Evolutionary conservation across 2,797 vertebrate species (phyloP), one percentile per base, ranked within the genome.

Genomic region (Cossypha polioptera): DNA sequence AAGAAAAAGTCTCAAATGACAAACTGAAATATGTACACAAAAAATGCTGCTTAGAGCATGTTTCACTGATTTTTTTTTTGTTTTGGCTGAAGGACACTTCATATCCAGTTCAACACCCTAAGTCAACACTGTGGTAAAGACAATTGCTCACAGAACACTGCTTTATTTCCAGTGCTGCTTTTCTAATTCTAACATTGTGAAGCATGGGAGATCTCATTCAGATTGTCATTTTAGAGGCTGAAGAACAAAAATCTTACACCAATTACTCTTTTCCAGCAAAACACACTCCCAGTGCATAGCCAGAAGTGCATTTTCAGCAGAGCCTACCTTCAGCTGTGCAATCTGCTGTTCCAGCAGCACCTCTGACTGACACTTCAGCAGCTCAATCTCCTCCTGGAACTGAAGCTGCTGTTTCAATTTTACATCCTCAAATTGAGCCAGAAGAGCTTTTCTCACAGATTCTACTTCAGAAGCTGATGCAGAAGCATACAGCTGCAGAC

Each of bases 321-420:
- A 42, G 13, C 87, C 85, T 96, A 98, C 98, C 98, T 98, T 99
- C 55, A 99, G 86, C 55, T 98, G 98, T 48, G 97, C 90, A 76
- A 98, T 97, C 88, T 97, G 97, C 89, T 98, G 98, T 59, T 98
- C 98, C 54, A 98, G 95, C 31, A 95, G 94, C 74, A 98, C 95
- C 74, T 98, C 98, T 4, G 98, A 98, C 85, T 98, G 98, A 97
- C 98, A 97, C 95, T 98, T 98, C 36, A 98, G 96, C 65, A 98
- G 96, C 90, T 99, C 98, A 78, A 97, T 98, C 97, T 99, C 98
- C 82, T 99, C 98, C 58, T 98, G 97, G 94, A 98, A 98, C 66
- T 97, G 97, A 82, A 98, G 98, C 8, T 98, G 98, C 94, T 98
- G 98, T 55, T 98, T 96, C 71, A 98, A 96, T 14, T 98, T 98